Evolutionary conservation across 2,888 invertebrate species (phyloP).

Genomic region (Hemithea aestivaria): DNA sequence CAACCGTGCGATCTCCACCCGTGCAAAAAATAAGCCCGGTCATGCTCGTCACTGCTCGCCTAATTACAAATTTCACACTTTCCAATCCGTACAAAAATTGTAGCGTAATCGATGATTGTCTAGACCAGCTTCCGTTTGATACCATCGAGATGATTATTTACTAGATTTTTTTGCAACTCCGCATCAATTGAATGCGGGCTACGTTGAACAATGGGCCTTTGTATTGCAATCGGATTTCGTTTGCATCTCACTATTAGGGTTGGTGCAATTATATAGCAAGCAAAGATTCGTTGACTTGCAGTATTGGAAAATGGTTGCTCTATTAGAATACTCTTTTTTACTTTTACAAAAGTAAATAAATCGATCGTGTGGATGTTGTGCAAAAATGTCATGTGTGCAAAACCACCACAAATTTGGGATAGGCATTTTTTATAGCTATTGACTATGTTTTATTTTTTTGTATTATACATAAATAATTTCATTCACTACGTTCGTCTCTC

Average conservation of each 20-base stretch:
- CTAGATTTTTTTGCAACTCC: slow-evolving; percentile 30
- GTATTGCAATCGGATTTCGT: slow-evolving; percentile 49
- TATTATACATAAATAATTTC: too few species aligned
- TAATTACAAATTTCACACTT: slow-evolving; percentile 46
- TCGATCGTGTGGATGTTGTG: too few species aligned
- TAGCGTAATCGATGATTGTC: slow-evolving; percentile 44
- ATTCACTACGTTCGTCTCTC: too few species aligned
- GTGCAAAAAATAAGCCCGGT: slow-evolving; percentile 11
- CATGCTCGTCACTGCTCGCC: slow-evolving; percentile 36
- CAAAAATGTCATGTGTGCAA: too few species aligned
- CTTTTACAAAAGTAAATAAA: too few species aligned
- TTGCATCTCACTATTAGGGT: slow-evolving; percentile 40
- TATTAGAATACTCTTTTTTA: not conserved
- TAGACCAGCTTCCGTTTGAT: slow-evolving; percentile 46
- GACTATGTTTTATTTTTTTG: too few species aligned
- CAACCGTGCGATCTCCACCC: not conserved
- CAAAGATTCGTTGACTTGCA: too few species aligned
- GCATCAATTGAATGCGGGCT: slow-evolving; percentile 28
- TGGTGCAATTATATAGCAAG: too few species aligned
- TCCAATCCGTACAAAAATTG: slow-evolving; percentile 42
- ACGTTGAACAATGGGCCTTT: slow-evolving; percentile 49
- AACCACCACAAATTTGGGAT: too few species aligned
- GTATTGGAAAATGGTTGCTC: too few species aligned
- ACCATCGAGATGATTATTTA: slow-evolving; percentile 28
- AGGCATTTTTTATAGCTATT: too few species aligned